A percentile compares a stretch with the other conserved stretches of the same genome.
Evolutionary conservation across 2,113 vertebrate genomes (phyloP).

Genomic region (Excalfactoria chinensis): DNA sequence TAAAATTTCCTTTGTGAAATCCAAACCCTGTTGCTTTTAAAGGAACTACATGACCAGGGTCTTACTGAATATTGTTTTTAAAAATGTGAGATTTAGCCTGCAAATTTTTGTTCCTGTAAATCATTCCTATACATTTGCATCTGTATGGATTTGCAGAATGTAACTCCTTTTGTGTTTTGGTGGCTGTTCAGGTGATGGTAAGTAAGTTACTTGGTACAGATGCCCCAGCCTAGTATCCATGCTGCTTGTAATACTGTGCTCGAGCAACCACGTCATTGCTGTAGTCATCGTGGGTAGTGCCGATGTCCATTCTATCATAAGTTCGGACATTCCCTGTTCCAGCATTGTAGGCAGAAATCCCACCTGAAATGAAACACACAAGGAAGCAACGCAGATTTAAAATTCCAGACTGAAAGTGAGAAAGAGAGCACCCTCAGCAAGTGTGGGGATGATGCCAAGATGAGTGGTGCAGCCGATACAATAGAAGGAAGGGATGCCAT

Average conservation of each 20-base stretch:
- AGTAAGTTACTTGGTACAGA: background rate
- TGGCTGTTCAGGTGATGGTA: background rate
- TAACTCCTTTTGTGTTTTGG: background rate
- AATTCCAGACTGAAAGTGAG: background rate
- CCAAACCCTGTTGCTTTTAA: background rate
- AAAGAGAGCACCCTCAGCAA: background rate
- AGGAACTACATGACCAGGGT: background rate
- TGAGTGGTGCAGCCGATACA: too few relatives aligned
- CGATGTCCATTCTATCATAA: constrained; percentile 57
- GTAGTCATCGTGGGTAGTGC: constrained; percentile 63
- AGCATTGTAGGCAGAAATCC: constrained; percentile 73
- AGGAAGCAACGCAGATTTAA: background rate
- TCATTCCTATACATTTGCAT: background rate
- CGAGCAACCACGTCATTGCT: constrained; percentile 70
- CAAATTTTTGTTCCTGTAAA: background rate
- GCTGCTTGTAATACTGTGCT: constrained; percentile 59
- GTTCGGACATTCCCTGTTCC: constrained; percentile 30
- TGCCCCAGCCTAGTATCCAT: constrained; percentile 44
- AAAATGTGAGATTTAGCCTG: background rate
- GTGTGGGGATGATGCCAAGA: background rate
- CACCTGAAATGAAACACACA: constrained; percentile 53
- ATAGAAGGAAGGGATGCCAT: too few relatives aligned
- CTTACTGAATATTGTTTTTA: background rate
- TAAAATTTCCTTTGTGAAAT: background rate
- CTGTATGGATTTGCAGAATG: background rate